A percentile compares a stretch with the other conserved stretches of the same genome.
phyloP scores from a whole-genome alignment of 23 tunicate species.

The Trididemnum nubilum region DNA sequence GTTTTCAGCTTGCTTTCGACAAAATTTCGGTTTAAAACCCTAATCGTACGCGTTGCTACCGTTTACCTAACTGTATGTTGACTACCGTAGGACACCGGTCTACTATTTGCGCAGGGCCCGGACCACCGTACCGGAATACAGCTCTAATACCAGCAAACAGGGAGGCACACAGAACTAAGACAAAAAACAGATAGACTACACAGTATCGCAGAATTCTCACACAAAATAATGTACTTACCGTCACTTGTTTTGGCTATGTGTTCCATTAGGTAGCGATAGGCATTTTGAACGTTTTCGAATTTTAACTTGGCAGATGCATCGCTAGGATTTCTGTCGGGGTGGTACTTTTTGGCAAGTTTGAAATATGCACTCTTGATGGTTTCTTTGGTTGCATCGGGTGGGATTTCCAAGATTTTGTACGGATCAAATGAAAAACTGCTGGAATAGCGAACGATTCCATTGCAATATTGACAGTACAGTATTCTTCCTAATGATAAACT shows the following conservation, averaged over 20 bases:
- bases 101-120: too few relatives aligned
- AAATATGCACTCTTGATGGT: conserved; percentile 56
- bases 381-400: conserved; percentile 34
- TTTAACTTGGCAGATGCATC: conserved; percentile 48
- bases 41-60: too few relatives aligned
- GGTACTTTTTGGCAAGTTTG: conserved; percentile 49
- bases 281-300: conserved; percentile 54
- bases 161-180: too few relatives aligned
- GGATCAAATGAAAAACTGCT: conserved; percentile 46
- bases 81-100: too few relatives aligned
- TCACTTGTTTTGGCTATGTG: neutral
- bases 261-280: conserved; percentile 60
- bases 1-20: too few relatives aligned
- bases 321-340: conserved; percentile 69
- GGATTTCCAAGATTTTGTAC: conserved; percentile 43
- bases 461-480: neutral
- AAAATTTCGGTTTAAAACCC: too few relatives aligned
- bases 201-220: too few relatives aligned
- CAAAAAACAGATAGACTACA: too few relatives aligned
- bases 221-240: too few relatives aligned
- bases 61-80: too few relatives aligned
- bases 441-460: neutral
- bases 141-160: too few relatives aligned
- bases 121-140: too few relatives aligned
- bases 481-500: neutral